Conservation (phyloP, 2,113 vertebrate genomes). For the Micronycteris hirsuta region DNA sequence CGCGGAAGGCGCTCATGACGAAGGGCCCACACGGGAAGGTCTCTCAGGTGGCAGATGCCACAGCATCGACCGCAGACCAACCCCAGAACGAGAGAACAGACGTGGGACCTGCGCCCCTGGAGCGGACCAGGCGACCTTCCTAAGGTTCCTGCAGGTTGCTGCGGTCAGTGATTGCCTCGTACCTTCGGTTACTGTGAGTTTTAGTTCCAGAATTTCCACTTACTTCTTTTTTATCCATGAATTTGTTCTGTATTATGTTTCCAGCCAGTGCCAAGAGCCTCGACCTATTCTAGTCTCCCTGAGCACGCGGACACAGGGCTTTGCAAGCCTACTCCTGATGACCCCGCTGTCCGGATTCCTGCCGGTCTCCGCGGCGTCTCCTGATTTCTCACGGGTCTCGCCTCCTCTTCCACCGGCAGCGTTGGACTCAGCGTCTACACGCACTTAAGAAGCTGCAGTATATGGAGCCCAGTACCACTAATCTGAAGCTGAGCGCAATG, state of each 20-base stretch:
- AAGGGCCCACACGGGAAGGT: background rate
- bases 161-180: background rate
- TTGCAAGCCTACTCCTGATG: background rate
- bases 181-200: background rate
- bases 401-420: no score
- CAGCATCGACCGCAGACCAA: background rate
- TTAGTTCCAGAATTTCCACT: background rate
- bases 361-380: no score
- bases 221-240: background rate
- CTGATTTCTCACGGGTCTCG: no score
- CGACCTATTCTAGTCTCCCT: background rate
- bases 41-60: background rate
- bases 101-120: no score
- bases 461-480: no score
- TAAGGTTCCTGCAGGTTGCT: no score
- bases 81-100: background rate
- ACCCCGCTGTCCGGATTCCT: background rate
- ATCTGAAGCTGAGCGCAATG: no score
- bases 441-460: no score
- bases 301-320: background rate
- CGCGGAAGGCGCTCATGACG: background rate
- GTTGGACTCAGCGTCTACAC: no score
- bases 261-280: background rate
- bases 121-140: no score
- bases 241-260: background rate